These are phyloP conservation scores for Gyps fulvus DNA, from an alignment of 2,113 vertebrate species.

Conservation along the genomic window DNA sequence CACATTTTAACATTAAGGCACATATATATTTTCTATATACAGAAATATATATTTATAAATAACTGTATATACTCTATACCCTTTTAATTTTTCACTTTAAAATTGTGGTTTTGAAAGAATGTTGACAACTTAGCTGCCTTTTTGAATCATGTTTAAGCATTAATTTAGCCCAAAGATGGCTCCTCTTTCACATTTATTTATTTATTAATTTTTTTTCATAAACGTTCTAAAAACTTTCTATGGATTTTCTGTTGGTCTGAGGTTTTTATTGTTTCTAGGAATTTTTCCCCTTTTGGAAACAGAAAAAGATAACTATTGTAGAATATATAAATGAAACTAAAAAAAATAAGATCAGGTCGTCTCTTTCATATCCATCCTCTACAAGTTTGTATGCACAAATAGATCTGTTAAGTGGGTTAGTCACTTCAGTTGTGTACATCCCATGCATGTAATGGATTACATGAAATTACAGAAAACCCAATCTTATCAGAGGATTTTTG, in stretches of 20 bases:
- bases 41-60: neutral
- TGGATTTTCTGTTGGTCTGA: neutral
- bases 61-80: neutral
- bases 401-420: neutral
- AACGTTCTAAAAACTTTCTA: neutral
- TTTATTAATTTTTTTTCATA: neutral
- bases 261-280: neutral
- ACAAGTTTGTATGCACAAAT: neutral
- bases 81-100: neutral
- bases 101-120: neutral
- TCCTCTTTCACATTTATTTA: conserved; percentile 46
- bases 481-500: neutral
- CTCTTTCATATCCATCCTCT: neutral
- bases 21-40: neutral
- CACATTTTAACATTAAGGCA: neutral
- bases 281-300: neutral
- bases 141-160: conserved; percentile 16
- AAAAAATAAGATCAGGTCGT: neutral
- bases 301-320: neutral
- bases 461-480: neutral
- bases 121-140: neutral
- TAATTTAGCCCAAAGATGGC: conserved; percentile 16
- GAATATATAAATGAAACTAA: neutral
- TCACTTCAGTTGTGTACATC: neutral
- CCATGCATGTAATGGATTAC: neutral